Conservation (phyloP, 2,797 vertebrate species). For the Lacerta bilineata region DNA sequence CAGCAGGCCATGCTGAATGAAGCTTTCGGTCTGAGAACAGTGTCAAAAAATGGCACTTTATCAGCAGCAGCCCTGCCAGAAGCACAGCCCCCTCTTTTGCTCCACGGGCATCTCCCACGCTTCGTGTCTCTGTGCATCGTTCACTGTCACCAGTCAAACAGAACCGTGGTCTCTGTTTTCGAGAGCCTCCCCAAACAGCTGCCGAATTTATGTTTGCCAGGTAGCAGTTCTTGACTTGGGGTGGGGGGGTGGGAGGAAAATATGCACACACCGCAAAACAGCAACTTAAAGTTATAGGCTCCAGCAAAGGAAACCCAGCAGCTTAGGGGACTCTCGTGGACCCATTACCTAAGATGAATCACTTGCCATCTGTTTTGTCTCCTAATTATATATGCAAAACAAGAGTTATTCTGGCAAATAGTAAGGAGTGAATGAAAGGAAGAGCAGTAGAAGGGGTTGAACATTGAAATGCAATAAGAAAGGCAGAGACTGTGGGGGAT, state of each 20-base stretch:
- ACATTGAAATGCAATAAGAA: neutral
- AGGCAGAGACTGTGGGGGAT: neutral
- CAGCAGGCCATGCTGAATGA: neutral
- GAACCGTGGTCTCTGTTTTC: rapidly evolving
- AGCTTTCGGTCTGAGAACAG: neutral
- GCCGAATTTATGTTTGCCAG: neutral
- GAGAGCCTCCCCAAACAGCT: neutral
- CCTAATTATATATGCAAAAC: conserved; percentile 54
- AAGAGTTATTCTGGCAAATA: conserved; percentile 12
- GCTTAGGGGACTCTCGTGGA: conserved; percentile 37
- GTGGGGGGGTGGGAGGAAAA: too few species aligned
- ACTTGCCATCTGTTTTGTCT: conserved; percentile 71
- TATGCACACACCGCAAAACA: neutral
- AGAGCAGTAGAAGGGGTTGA: conserved; percentile 11
- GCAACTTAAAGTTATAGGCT: neutral
- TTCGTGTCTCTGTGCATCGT: rapidly evolving
- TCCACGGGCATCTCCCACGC: neutral
- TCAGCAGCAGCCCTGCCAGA: neutral
- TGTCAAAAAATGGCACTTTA: neutral
- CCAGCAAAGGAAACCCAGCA: neutral
- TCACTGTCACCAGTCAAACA: neutral
- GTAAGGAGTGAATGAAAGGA: neutral
- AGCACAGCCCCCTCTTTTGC: neutral
- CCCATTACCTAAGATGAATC: conserved; percentile 67
- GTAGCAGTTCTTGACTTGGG: neutral